phyloP scores from a whole-genome alignment of 2,888 invertebrate genomes.

The Cheilosia vulpina region DNA sequence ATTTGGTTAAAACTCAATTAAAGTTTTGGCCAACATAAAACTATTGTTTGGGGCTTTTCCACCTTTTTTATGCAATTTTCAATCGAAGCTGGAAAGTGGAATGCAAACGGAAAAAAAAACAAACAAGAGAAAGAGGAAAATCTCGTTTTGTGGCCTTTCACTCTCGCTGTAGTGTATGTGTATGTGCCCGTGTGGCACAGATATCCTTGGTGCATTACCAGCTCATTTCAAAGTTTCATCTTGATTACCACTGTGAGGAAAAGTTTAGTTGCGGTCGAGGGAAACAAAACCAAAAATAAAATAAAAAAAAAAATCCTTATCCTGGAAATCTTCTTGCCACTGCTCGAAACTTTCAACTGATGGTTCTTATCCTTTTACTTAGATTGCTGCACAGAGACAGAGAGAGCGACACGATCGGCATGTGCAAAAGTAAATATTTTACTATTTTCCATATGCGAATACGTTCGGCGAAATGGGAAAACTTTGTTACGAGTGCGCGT shows the following conservation, averaged over 20 bases:
- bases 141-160: conserved; percentile 35
- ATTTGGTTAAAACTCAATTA: conserved; percentile 72
- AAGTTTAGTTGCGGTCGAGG: conserved; percentile 37
- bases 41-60: conserved; percentile 71
- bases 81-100: conserved; percentile 55
- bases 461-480: conserved; percentile 67
- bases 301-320: conserved; percentile 54
- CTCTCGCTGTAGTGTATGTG: conserved; percentile 7
- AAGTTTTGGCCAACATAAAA: conserved; percentile 75
- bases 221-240: conserved; percentile 75
- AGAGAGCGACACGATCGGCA: background rate
- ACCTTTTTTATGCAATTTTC: conserved; percentile 55
- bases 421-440: conserved; percentile 65
- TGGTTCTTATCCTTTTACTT: conserved; percentile 69
- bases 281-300: background rate
- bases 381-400: conserved; percentile 37
- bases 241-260: conserved; percentile 62
- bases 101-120: conserved; percentile 31
- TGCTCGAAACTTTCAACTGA: conserved; percentile 65
- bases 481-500: conserved; percentile 54
- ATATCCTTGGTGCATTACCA: conserved; percentile 75
- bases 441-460: conserved; percentile 54
- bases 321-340: conserved; percentile 60
- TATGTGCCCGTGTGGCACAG: conserved; percentile 49
- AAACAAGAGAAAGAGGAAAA: background rate